A percentile compares a stretch with the other conserved stretches of the same genome.
Conservation (phyloP, 2,797 vertebrate genomes). For the Argyrosomus regius region DNA sequence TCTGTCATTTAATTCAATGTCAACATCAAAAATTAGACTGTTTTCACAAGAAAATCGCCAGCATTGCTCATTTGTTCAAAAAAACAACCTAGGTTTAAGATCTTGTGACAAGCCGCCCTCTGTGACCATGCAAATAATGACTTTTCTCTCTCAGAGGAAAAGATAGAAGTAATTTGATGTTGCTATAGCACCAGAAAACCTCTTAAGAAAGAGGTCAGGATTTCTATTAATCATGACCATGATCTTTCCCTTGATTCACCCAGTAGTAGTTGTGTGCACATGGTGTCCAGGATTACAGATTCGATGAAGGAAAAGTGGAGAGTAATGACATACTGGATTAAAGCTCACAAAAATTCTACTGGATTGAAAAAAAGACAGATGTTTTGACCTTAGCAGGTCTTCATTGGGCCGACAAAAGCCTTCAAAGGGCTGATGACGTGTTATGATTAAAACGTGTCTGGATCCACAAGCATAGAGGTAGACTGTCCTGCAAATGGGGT, state of each 20-base stretch:
- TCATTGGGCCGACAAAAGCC: too few relatives aligned
- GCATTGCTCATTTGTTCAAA: not conserved
- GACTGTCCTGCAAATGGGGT: accelerated
- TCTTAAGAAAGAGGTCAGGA: not conserved
- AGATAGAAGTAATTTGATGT: not conserved
- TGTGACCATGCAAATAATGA: not conserved
- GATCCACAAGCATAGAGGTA: not conserved
- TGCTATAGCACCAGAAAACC: not conserved
- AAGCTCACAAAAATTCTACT: not conserved
- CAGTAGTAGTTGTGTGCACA: not conserved
- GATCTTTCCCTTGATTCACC: not conserved
- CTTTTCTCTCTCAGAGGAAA: not conserved
- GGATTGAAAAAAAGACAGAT: too few relatives aligned
- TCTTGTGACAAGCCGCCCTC: not conserved
- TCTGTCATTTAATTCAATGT: not conserved
- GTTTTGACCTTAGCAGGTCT: not conserved
- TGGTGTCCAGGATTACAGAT: not conserved
- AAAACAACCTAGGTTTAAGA: not conserved
- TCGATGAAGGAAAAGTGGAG: not conserved
- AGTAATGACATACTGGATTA: not conserved
- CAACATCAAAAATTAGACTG: not conserved
- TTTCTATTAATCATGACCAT: conserved; percentile 5
- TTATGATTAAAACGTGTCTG: not conserved
- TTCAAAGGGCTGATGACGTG: not conserved
- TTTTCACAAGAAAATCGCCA: not conserved